phyloP scores from a whole-genome alignment of 2,113 vertebrate genomes.

The Aplodontia rufa region DNA sequence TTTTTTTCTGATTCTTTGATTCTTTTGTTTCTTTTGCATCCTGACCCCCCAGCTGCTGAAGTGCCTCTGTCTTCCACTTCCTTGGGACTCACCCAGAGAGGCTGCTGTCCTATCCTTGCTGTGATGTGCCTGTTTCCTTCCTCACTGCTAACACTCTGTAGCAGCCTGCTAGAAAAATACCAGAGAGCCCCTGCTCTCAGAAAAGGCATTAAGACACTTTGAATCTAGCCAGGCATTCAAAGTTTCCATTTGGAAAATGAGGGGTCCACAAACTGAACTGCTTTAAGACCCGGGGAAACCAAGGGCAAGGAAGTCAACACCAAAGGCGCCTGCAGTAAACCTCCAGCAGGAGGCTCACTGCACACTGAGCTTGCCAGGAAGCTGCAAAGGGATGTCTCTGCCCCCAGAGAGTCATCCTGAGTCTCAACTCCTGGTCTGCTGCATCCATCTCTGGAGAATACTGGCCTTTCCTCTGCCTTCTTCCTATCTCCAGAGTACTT shows the following conservation, averaged over 20 bases:
- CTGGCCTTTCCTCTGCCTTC: background rate
- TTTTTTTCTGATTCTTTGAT: background rate
- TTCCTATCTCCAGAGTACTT: too few species aligned
- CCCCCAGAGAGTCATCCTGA: background rate
- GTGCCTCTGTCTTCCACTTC: too few species aligned
- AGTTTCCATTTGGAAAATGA: background rate
- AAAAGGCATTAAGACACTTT: background rate
- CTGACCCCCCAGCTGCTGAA: background rate
- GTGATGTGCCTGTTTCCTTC: background rate
- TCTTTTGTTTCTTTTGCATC: background rate
- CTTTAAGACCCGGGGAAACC: background rate
- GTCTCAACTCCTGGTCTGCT: background rate
- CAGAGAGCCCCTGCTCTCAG: background rate
- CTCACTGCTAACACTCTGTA: background rate
- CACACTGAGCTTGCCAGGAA: background rate
- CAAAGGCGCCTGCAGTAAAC: background rate
- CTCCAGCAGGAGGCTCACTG: too few species aligned
- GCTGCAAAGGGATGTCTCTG: background rate
- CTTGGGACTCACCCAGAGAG: background rate
- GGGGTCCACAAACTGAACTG: background rate
- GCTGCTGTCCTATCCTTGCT: background rate
- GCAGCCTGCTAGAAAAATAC: background rate
- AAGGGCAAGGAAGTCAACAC: background rate
- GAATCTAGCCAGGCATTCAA: background rate
- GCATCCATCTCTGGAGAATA: background rate